Conservation (phyloP, 2,888 invertebrate genomes). For the Sarcophaga carnaria region DNA sequence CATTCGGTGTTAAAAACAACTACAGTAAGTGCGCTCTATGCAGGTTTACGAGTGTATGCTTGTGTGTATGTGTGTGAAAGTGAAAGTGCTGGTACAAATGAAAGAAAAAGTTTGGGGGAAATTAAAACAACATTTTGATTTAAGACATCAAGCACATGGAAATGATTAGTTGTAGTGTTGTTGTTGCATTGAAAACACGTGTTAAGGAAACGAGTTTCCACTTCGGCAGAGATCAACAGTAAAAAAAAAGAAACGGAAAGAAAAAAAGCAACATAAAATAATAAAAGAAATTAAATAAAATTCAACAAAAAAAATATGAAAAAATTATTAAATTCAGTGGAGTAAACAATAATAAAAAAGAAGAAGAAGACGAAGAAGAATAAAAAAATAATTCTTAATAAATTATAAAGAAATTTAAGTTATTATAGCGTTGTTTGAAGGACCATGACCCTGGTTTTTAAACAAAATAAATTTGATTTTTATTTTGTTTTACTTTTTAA, state of each 20-base stretch:
- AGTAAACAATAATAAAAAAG: constrained; percentile 1
- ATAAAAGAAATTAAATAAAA: background rate
- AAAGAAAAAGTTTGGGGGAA: too few species aligned
- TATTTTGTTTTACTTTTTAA: constrained; percentile 17
- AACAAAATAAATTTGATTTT: constrained; percentile 11
- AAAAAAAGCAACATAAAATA: background rate
- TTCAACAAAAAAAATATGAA: background rate
- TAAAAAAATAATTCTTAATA: background rate
- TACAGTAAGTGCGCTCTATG: background rate
- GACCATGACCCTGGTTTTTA: constrained; percentile 57
- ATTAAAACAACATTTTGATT: constrained; percentile 39
- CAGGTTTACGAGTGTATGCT: too few species aligned
- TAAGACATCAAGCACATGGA: constrained; percentile 61
- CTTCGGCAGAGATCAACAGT: background rate
- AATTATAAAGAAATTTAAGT: background rate
- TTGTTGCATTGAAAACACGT: constrained; percentile 65
- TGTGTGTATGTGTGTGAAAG: background rate
- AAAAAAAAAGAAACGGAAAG: background rate
- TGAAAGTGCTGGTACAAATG: background rate
- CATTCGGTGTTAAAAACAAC: constrained; percentile 47
- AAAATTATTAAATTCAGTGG: background rate
- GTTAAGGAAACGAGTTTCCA: constrained; percentile 35
- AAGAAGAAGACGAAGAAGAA: too few species aligned
- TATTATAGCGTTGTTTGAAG: constrained; percentile 25
- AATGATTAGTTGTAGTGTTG: constrained; percentile 62